Evolutionary conservation across 2,113 vertebrate species (phyloP).

Genomic region (Otolemur garnettii): DNA sequence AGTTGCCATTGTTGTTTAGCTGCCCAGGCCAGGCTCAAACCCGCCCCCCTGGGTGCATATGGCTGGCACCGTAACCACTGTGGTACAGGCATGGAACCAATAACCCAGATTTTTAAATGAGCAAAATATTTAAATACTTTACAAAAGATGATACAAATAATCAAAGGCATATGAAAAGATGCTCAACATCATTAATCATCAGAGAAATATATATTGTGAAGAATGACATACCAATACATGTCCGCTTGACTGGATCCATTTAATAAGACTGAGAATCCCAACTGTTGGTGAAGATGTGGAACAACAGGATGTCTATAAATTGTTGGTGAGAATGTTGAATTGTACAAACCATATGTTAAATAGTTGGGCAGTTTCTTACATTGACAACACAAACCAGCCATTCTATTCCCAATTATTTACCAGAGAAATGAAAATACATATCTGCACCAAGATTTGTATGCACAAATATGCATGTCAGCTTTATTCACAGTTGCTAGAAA

Average conservation of each 20-base stretch:
- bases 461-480: not conserved
- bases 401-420: not conserved
- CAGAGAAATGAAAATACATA: slow-evolving; percentile 20
- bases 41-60: too few relatives aligned
- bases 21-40: too few relatives aligned
- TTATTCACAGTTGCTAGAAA: not conserved
- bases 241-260: not conserved
- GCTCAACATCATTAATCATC: not conserved
- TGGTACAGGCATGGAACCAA: not conserved
- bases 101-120: not conserved
- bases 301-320: not conserved
- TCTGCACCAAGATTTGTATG: not conserved
- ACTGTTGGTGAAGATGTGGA: not conserved
- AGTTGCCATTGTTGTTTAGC: too few relatives aligned
- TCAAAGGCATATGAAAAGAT: not conserved
- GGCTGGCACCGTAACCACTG: too few relatives aligned
- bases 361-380: not conserved
- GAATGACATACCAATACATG: not conserved
- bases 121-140: not conserved
- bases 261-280: not conserved
- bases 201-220: not conserved
- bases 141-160: not conserved
- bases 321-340: slow-evolving; percentile 12
- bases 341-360: not conserved
- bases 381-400: not conserved